A percentile compares a stretch with the other conserved stretches of the same genome.
phyloP scores from a whole-genome alignment of 2,113 vertebrate genomes.

The Barbus barbus region DNA sequence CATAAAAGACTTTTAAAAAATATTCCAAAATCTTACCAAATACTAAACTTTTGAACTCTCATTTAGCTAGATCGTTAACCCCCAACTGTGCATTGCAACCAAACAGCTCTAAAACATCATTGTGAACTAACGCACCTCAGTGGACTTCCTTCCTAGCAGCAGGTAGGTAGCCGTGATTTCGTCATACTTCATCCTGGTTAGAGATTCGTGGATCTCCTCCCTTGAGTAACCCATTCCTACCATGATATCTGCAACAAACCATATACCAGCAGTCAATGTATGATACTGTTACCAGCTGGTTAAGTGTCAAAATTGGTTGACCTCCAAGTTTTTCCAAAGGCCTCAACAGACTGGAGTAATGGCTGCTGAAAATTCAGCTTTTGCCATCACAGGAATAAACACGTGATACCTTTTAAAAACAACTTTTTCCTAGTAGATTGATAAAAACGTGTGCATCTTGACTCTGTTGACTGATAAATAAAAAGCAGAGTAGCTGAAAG shows the following conservation, averaged over 20 bases:
- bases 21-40: neutral
- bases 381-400: too few relatives aligned
- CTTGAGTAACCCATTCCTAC: slow-evolving; percentile 91
- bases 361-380: too few relatives aligned
- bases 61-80: neutral
- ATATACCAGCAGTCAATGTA: neutral
- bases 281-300: neutral
- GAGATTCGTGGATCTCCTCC: slow-evolving; percentile 88
- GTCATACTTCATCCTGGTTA: slow-evolving; percentile 87
- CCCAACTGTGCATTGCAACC: neutral
- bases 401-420: neutral
- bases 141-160: slow-evolving; percentile 84
- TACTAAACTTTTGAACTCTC: neutral
- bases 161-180: slow-evolving; percentile 94
- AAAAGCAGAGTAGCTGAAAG: neutral
- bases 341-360: neutral
- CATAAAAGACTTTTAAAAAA: neutral
- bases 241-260: slow-evolving; percentile 83
- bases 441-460: neutral
- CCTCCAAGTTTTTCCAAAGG: neutral
- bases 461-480: neutral
- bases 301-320: neutral
- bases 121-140: slow-evolving; percentile 37
- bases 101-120: too few relatives aligned
- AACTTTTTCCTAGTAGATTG: neutral